Conservation (phyloP, 2,797 vertebrate genomes). For the Aythya fuligula region DNA sequence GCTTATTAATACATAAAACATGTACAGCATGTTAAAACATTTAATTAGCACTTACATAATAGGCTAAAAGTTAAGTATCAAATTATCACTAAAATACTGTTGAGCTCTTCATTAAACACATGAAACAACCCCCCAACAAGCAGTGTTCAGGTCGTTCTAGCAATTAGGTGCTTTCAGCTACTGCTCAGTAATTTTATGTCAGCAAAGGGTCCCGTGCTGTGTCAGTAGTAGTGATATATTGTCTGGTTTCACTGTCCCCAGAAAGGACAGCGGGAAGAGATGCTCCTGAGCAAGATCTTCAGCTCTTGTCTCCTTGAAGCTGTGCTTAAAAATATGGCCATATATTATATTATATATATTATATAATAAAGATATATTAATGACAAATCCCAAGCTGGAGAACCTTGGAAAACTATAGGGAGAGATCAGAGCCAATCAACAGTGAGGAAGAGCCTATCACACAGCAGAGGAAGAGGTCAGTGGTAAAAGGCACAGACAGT, state of each 20-base stretch:
- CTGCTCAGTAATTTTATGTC: neutral
- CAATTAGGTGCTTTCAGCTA: neutral
- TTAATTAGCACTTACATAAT: slow-evolving; percentile 60
- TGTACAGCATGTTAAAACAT: slow-evolving; percentile 50
- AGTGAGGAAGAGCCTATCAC: neutral
- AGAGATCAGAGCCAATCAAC: neutral
- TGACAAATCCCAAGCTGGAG: neutral
- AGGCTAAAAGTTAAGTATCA: slow-evolving; percentile 61
- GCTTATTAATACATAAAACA: slow-evolving; percentile 69
- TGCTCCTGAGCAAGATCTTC: neutral
- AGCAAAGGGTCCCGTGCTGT: neutral
- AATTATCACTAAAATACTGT: slow-evolving; percentile 50
- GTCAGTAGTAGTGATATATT: fast-evolving
- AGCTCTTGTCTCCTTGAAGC: neutral
- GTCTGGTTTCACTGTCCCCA: neutral
- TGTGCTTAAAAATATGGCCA: neutral
- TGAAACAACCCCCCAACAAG: neutral
- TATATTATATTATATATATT: too few species aligned
- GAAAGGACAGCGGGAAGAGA: neutral
- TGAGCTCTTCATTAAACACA: slow-evolving; percentile 41
- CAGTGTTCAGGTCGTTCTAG: neutral
- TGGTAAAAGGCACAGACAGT: neutral
- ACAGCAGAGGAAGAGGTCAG: neutral
- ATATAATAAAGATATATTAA: neutral
- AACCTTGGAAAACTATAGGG: neutral